Percentiles rank a stretch among this genome's conserved stretches.
Evolutionary conservation across 2,888 invertebrate genomes (phyloP).

Genomic region (Caenorhabditis imperialis): DNA sequence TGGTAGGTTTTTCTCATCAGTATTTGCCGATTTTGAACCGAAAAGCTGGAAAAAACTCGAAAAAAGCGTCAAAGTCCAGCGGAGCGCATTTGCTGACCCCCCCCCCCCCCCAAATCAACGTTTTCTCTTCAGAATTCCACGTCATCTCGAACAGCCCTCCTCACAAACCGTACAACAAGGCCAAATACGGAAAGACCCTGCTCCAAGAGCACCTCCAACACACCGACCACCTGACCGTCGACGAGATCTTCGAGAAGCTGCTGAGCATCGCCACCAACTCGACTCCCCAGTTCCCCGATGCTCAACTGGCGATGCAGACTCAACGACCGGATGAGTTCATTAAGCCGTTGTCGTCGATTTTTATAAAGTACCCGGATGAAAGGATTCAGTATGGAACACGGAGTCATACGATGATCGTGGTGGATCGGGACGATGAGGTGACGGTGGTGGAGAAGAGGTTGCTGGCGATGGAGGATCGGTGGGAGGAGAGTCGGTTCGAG

Average conservation of each 20-base stretch:
- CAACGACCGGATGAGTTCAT: slow-evolving; percentile 44
- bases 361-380: slow-evolving; percentile 53
- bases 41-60: too few relatives aligned
- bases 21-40: background rate
- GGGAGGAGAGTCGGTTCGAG: too few relatives aligned
- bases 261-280: slow-evolving; percentile 57
- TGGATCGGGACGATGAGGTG: slow-evolving; percentile 63
- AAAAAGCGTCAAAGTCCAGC: too few relatives aligned
- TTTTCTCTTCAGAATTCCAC: slow-evolving; percentile 23
- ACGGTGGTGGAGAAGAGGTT: slow-evolving; percentile 39
- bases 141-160: slow-evolving; percentile 68
- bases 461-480: slow-evolving; percentile 13
- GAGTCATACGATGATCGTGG: slow-evolving; percentile 61
- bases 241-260: slow-evolving; percentile 37
- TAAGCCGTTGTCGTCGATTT: slow-evolving; percentile 62
- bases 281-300: slow-evolving; percentile 64
- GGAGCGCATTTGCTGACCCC: too few relatives aligned
- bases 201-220: slow-evolving; percentile 33
- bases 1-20: slow-evolving; percentile 6
- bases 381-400: slow-evolving; percentile 58
- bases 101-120: background rate
- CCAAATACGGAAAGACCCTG: slow-evolving; percentile 53
- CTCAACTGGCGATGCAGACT: slow-evolving; percentile 63
- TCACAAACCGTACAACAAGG: slow-evolving; percentile 64
- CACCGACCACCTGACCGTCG: slow-evolving; percentile 32